phyloP scores from a whole-genome alignment of 1,140 invertebrate species.

The Metopolophium dirhodum region DNA sequence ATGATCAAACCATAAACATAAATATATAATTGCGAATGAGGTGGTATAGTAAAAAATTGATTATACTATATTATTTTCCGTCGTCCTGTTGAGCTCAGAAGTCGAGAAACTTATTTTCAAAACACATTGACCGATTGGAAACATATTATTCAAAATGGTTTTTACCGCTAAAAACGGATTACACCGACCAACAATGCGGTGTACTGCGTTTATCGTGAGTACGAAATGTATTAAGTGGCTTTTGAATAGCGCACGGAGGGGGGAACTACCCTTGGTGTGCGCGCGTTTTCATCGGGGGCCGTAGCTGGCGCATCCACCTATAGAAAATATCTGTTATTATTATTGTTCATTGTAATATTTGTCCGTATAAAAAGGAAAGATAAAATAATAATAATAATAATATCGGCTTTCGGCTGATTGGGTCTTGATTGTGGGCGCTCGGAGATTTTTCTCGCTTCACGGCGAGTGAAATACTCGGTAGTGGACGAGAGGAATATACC shows the following conservation, averaged over 20 bases:
- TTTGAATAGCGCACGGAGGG: neutral
- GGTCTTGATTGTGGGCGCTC: neutral
- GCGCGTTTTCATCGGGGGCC: neutral
- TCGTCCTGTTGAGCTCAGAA: neutral
- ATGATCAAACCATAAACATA: neutral
- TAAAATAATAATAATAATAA: neutral
- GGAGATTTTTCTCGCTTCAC: neutral
- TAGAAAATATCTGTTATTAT: neutral
- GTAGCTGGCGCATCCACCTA: neutral
- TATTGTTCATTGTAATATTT: neutral
- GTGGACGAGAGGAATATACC: neutral
- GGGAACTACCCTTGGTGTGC: neutral
- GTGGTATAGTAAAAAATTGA: neutral
- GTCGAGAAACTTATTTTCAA: neutral
- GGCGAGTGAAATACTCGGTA: too few species aligned
- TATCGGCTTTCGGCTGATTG: constrained; percentile 39
- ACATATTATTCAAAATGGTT: neutral
- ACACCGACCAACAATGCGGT: neutral
- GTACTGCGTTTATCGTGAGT: neutral
- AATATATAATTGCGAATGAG: neutral
- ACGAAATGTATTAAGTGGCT: neutral
- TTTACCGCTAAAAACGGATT: neutral
- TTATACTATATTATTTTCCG: neutral
- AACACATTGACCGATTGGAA: neutral
- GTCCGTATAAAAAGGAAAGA: neutral